Evolutionary conservation across 2,113 vertebrate species (phyloP).

Genomic region (Mixornis gularis): DNA sequence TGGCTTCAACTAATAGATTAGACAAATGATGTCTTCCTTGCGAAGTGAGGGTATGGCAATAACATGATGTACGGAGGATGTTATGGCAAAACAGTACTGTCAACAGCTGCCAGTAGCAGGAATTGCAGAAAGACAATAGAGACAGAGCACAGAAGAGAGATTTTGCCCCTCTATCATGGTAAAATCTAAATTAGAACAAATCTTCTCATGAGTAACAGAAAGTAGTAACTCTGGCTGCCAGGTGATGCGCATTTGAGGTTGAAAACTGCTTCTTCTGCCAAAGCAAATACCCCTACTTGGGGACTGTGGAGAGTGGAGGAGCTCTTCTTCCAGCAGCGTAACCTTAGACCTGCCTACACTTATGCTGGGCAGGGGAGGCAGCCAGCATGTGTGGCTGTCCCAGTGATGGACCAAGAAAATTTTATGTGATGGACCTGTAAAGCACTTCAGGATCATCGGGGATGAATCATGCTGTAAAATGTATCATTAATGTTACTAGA

Average conservation of each 20-base stretch:
- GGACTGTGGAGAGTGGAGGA: not conserved
- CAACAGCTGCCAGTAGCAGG: not conserved
- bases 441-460: not conserved
- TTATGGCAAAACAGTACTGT: not conserved
- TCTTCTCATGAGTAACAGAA: not conserved
- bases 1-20: not conserved
- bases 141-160: not conserved
- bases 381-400: not conserved
- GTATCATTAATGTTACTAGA: not conserved
- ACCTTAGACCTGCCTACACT: not conserved
- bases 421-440: not conserved
- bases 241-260: not conserved
- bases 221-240: not conserved
- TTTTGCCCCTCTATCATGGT: not conserved
- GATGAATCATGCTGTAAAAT: not conserved
- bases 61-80: not conserved
- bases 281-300: accelerated
- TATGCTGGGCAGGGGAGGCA: not conserved
- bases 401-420: not conserved
- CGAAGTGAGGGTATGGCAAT: not conserved
- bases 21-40: not conserved
- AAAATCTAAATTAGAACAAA: not conserved
- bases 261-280: not conserved
- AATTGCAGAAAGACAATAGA: not conserved
- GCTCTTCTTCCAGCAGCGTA: not conserved